phyloP scores from a whole-genome alignment of 2,113 vertebrate species.

The Neodontobutis hainanensis region DNA sequence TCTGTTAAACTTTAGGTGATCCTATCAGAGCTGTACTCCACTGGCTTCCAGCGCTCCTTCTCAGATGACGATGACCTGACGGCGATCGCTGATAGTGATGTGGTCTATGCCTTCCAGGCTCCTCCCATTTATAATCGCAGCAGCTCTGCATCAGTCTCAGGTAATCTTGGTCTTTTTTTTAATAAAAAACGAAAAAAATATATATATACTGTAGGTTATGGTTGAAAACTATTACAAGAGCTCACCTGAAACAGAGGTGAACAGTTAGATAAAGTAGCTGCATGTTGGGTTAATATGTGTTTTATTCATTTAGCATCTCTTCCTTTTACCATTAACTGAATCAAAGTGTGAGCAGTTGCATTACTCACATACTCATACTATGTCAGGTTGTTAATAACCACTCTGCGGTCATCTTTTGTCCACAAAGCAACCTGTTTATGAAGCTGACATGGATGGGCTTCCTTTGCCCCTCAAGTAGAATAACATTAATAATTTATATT shows the following conservation, averaged over 20 bases:
- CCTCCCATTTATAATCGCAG: conserved; percentile 68
- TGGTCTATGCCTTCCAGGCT: conserved; percentile 88
- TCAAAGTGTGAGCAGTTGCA: too few species aligned
- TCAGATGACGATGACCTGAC: conserved; percentile 87
- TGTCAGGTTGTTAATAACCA: not conserved
- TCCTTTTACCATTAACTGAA: too few species aligned
- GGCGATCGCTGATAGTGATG: conserved; percentile 80
- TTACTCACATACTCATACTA: not conserved
- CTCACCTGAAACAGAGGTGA: too few species aligned
- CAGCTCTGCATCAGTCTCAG: conserved; percentile 71
- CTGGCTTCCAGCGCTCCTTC: conserved; percentile 89
- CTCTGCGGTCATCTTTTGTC: not conserved
- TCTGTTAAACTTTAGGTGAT: conserved; percentile 80
- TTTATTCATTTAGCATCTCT: too few species aligned
- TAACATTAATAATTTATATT: conserved; percentile 52
- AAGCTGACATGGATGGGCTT: conserved; percentile 13
- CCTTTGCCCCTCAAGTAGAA: conserved; percentile 32
- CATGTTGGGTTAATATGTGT: too few species aligned
- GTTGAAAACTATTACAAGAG: too few species aligned
- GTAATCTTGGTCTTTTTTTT: conserved; percentile 67
- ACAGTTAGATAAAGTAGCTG: too few species aligned
- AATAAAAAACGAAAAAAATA: not conserved
- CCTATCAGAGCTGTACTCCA: conserved; percentile 85
- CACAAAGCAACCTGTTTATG: not conserved
- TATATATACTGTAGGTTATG: too few species aligned